phyloP scores from a whole-genome alignment of 2,797 vertebrate genomes.

The Leptatherina wallacei region DNA sequence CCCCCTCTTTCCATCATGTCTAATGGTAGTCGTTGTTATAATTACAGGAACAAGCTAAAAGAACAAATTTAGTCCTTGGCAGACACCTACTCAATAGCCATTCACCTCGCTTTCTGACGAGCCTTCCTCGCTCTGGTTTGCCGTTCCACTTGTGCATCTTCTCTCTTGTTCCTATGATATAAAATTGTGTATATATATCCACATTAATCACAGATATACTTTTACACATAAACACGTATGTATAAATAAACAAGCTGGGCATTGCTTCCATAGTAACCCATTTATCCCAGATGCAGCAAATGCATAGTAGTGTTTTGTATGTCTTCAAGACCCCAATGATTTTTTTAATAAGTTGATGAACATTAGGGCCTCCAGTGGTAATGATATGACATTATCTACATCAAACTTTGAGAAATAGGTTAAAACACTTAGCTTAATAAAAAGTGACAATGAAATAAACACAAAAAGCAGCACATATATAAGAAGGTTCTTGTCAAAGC shows the following conservation, averaged over 20 bases:
- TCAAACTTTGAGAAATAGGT: too few species aligned
- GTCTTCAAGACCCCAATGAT: not conserved
- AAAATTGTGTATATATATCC: not conserved
- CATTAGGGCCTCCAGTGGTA: not conserved
- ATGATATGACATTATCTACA: too few species aligned
- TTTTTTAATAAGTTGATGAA: not conserved
- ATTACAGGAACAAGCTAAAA: not conserved
- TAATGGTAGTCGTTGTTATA: not conserved
- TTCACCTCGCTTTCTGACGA: conserved; percentile 90
- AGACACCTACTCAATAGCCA: conserved; percentile 12
- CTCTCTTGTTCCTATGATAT: conserved; percentile 78
- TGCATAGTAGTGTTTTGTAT: not conserved
- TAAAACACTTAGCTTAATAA: too few species aligned
- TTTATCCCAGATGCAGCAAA: not conserved
- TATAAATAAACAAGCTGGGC: not conserved
- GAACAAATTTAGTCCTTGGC: not conserved
- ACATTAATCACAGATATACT: not conserved
- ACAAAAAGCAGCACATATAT: not conserved
- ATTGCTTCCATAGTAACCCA: not conserved
- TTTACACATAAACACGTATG: not conserved
- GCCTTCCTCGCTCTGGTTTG: conserved; percentile 84
- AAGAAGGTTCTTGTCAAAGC: conserved; percentile 33
- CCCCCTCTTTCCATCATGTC: not conserved
- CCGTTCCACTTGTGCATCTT: conserved; percentile 81
- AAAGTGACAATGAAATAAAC: not conserved